Percentiles rank a stretch among this genome's conserved stretches.
Evolutionary conservation across 2,113 vertebrate genomes (phyloP).

Genomic region (Strix uralensis): DNA sequence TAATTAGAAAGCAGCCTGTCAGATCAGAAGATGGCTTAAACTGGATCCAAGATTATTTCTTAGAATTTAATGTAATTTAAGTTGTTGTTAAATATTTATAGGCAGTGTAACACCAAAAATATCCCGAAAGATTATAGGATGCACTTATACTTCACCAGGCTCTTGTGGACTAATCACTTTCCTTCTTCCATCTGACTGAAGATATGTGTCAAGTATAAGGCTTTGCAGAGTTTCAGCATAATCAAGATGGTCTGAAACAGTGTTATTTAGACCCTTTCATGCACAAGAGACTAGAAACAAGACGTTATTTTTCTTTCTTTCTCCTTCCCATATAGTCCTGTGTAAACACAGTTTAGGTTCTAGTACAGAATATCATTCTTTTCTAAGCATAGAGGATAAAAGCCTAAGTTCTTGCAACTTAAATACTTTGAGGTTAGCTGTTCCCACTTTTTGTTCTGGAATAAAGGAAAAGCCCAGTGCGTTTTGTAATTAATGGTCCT

Average conservation of each 20-base stretch:
- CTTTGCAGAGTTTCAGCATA: neutral
- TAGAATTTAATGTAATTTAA: conserved; percentile 5
- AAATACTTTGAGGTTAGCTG: neutral
- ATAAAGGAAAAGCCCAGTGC: neutral
- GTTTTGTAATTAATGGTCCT: neutral
- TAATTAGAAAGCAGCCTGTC: conserved; percentile 26
- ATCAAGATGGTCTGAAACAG: neutral
- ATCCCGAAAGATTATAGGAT: neutral
- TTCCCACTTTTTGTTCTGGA: neutral
- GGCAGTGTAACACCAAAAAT: neutral
- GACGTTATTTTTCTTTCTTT: neutral
- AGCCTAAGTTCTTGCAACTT: neutral
- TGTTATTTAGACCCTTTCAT: neutral
- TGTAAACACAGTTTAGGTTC: neutral
- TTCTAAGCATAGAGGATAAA: neutral
- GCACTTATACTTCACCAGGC: neutral
- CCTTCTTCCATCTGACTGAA: neutral
- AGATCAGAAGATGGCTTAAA: conserved; percentile 19
- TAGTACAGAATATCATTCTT: neutral
- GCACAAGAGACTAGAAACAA: neutral
- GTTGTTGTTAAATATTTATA: conserved; percentile 49
- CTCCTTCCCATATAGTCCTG: neutral
- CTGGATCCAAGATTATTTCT: neutral
- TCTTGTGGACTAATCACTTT: neutral
- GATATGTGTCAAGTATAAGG: neutral